Percentiles rank a stretch among this genome's conserved stretches.
Conservation (phyloP, 2,113 vertebrate genomes). For the Silurus asotus region DNA sequence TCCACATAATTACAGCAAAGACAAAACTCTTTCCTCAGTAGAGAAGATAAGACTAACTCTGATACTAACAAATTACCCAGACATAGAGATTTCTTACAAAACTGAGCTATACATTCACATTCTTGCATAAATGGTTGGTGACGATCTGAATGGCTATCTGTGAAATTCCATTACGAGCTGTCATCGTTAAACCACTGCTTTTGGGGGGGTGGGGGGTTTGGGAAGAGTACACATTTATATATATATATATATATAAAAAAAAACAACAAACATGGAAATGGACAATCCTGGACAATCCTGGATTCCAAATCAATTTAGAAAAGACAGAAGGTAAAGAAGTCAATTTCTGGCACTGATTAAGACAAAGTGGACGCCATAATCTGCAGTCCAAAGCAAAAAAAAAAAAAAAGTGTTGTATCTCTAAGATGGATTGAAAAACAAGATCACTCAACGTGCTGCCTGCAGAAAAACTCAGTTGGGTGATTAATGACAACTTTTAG, state of each 20-base stretch:
- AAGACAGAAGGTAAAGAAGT: constrained; percentile 7
- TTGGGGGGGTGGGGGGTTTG: not conserved
- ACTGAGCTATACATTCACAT: not conserved
- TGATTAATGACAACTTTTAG: constrained; percentile 26
- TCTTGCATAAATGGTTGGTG: not conserved
- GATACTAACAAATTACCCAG: not conserved
- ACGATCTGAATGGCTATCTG: not conserved
- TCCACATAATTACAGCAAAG: not conserved
- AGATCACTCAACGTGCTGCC: not conserved
- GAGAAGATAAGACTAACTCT: not conserved
- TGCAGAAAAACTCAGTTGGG: constrained; percentile 3
- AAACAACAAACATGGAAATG: not conserved
- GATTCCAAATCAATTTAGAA: constrained; percentile 3
- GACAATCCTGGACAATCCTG: not conserved
- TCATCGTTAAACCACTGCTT: not conserved
- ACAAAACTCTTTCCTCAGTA: not conserved
- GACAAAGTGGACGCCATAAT: not conserved
- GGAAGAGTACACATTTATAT: no score
- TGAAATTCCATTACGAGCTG: not conserved
- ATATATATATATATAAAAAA: no score
- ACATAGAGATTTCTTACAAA: not conserved
- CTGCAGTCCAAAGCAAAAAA: not conserved
- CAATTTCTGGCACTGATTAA: not conserved
- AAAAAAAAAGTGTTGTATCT: not conserved
- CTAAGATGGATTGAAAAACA: not conserved